Evolutionary conservation across 2,113 vertebrate species (phyloP).

Genomic region (Lynx canadensis): DNA sequence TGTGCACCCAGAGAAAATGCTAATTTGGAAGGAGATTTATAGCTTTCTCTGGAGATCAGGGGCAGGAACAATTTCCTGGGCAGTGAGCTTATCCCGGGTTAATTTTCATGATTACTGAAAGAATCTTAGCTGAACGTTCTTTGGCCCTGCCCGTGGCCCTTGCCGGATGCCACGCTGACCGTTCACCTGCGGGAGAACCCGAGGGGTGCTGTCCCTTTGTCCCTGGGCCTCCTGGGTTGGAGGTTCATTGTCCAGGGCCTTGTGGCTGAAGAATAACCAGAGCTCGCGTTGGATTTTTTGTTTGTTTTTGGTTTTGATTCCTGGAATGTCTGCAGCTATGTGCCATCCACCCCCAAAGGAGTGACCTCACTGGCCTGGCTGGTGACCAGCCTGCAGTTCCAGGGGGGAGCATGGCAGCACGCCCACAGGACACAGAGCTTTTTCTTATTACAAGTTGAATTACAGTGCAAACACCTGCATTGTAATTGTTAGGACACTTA

Average conservation of each 20-base stretch:
- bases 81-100: not conserved
- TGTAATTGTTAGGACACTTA: not conserved
- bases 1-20: not conserved
- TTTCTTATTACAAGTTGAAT: not conserved
- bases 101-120: not conserved
- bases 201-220: not conserved
- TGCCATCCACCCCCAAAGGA: rapidly evolving
- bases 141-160: not conserved
- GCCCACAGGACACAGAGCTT: not conserved
- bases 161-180: rapidly evolving
- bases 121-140: not conserved
- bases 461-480: not conserved
- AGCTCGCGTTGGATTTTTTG: rapidly evolving
- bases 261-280: not conserved
- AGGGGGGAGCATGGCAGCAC: not conserved
- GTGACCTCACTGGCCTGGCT: not conserved
- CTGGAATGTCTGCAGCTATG: not conserved
- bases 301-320: not conserved
- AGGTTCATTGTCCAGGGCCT: rapidly evolving
- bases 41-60: not conserved
- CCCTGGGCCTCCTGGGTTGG: not conserved
- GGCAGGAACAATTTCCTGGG: not conserved
- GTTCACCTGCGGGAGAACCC: not conserved
- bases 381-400: not conserved
- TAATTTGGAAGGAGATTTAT: not conserved